Evolutionary conservation across 2,888 invertebrate species (phyloP), one percentile per base, ranked within the genome.

Genomic region (Cacoxenus indagator): DNA sequence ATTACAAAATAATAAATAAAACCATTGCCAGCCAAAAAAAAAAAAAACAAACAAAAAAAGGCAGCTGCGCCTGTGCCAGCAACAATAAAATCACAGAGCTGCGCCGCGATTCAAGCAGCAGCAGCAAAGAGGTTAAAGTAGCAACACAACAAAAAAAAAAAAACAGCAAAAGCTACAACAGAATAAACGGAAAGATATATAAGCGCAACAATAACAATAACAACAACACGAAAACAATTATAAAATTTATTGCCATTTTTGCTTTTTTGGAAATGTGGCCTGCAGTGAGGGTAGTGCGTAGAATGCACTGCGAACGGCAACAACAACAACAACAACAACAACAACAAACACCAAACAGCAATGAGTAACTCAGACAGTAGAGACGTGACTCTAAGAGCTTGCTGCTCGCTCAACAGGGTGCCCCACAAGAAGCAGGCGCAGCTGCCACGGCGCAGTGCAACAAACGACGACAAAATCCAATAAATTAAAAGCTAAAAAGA

Each of bases 281-380:
- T 62, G 61, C 61, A 62, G 43, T 62, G 61, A 43, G 61, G 37
- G 27, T 26, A 27, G n/a, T n/a, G n/a, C n/a, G n/a, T 29, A 62
- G 14, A 61, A 61, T 29, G 29, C 57, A 29, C 29, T 9, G 19
- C n/a, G 17, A 9, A 37, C 61, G 51, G 48, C 68, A 67, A 70
- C 55, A 67, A 67, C 59, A 68, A 46, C 37, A 70, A 59, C 29
- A 55, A 68, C 45, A 68, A 55, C 19, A 65, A 65, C 70, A 72
- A 68, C 62, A 61, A 62, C 45, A 70, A 72, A 37, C 14, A 37
- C 14, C 37, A n/a, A n/a, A n/a, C n/a, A n/a, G n/a, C n/a, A n/a
- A n/a, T 37, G 4, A 37, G 11, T 62, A 19, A 51, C 22, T 11
- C 17, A 48, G 17, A 48, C 17, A 48, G n/a, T 48, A 4, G 17